A percentile compares a stretch with the other conserved stretches of the same genome.
Evolutionary conservation across 2,888 invertebrate species (phyloP).

Genomic region (Noctuana brunneofusca): DNA sequence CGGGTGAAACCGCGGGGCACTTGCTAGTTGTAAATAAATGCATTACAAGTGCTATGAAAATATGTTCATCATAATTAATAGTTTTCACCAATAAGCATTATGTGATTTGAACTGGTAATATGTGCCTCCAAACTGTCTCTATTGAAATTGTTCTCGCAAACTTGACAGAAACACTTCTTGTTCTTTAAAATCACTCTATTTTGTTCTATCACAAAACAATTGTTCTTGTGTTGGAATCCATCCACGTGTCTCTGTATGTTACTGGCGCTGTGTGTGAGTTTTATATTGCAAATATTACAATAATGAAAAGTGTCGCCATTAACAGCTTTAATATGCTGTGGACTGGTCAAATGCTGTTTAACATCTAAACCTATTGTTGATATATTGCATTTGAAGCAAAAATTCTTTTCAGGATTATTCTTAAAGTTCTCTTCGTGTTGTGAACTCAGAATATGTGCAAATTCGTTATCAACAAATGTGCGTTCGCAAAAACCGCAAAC

Average conservation of each 20-base stretch:
- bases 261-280: background rate
- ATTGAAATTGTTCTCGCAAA: slow-evolving; percentile 1
- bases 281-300: background rate
- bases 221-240: slow-evolving; percentile 3
- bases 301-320: background rate
- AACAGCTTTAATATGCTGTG: background rate
- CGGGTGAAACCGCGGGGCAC: too few species aligned
- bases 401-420: background rate
- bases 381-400: background rate
- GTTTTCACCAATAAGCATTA: background rate
- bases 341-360: background rate
- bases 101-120: background rate
- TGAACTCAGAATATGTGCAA: background rate
- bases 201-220: background rate
- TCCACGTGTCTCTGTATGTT: background rate
- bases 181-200: slow-evolving; percentile 3
- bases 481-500: slow-evolving; percentile 18
- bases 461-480: background rate
- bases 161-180: slow-evolving; percentile 3
- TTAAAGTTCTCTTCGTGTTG: background rate
- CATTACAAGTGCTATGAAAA: too few species aligned
- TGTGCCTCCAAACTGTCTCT: background rate
- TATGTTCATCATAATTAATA: background rate
- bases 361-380: background rate
- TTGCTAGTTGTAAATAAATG: too few species aligned